A percentile compares a stretch with the other conserved stretches of the same genome.
These are phyloP conservation scores for Pantelozetes paolii DNA, from an alignment of 2,888 invertebrate genomes.

Conservation along the genomic window DNA sequence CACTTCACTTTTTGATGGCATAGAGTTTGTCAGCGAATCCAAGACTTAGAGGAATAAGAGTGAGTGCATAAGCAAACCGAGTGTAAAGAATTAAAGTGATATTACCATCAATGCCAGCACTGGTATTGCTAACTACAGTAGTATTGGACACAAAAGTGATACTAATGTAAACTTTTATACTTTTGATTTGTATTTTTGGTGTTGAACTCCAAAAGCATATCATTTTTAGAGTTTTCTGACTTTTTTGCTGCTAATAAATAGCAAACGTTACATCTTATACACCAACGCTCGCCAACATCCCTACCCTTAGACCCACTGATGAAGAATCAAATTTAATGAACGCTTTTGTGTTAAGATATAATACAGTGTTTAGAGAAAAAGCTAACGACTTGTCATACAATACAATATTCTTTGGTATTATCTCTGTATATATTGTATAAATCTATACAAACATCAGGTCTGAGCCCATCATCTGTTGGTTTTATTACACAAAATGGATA, in stretches of 20 bases:
- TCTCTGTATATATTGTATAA: slow-evolving; percentile 8
- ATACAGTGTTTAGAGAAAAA: not conserved
- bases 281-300: not conserved
- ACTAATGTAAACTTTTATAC: slow-evolving; percentile 17
- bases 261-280: not conserved
- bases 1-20: not conserved
- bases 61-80: slow-evolving; percentile 35
- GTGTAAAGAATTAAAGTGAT: slow-evolving; percentile 28
- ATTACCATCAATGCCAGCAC: slow-evolving; percentile 8
- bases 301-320: not conserved
- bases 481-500: slow-evolving; percentile 7
- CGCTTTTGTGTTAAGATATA: slow-evolving; percentile 1
- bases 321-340: slow-evolving; percentile 19
- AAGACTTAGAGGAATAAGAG: not conserved
- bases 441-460: slow-evolving; percentile 13
- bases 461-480: slow-evolving; percentile 15
- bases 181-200: not conserved
- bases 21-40: not conserved
- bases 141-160: not conserved
- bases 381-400: slow-evolving; percentile 6
- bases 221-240: not conserved
- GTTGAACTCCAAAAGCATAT: not conserved
- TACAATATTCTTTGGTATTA: not conserved
- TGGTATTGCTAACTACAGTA: not conserved
- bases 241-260: not conserved